Conservation (phyloP, 2,888 invertebrate species). For the Tipula unca region DNA sequence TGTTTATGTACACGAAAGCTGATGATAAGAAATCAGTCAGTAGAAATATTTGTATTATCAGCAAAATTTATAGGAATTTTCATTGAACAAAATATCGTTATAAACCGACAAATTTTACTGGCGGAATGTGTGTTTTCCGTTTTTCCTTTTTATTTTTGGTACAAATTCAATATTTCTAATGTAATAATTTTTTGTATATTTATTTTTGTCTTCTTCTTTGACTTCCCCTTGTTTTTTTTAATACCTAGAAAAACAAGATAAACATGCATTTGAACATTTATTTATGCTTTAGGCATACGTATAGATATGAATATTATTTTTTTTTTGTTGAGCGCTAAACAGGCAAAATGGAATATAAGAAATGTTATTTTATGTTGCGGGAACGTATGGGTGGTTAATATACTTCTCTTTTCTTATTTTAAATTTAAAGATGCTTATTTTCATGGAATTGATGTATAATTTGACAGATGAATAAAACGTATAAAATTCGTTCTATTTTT, state of each 20-base stretch:
- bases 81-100: neutral
- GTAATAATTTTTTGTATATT: neutral
- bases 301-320: neutral
- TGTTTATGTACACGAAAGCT: neutral
- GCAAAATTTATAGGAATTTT: neutral
- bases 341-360: neutral
- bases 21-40: neutral
- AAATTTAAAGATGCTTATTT: neutral
- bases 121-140: neutral
- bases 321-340: neutral
- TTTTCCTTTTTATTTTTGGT: neutral
- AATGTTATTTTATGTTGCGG: neutral
- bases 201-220: neutral
- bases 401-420: too few species aligned
- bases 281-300: neutral
- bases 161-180: conserved; percentile 4
- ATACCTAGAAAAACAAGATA: neutral
- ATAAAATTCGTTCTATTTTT: neutral
- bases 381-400: neutral
- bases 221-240: neutral
- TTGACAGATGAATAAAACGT: neutral
- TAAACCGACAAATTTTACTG: neutral
- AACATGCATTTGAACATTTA: neutral
- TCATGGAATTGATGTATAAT: neutral
- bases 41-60: neutral